Conservation (phyloP, 2,797 vertebrate species). For the Rhinichthys osculus region DNA sequence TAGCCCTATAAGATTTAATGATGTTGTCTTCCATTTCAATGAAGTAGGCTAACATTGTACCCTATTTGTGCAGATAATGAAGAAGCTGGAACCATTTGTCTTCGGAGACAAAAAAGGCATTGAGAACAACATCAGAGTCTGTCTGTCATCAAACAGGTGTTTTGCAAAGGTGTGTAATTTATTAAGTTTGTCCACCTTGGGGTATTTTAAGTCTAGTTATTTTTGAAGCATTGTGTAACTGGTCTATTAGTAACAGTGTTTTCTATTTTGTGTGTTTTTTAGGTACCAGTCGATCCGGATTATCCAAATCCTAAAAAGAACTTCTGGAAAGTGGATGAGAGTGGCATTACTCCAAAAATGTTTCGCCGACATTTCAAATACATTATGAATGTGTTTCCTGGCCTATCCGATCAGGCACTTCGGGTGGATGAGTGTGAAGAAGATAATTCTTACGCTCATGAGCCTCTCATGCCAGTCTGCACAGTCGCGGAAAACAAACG, state of each 20-base stretch:
- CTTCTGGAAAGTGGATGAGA: conserved; percentile 77
- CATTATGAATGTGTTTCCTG: conserved; percentile 55
- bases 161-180: conserved; percentile 74
- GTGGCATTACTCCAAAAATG: conserved; percentile 75
- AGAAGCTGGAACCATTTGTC: conserved; percentile 60
- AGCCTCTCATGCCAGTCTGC: too few species aligned
- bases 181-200: background rate
- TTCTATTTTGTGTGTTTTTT: background rate
- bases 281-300: conserved; percentile 71
- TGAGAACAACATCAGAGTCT: conserved; percentile 76
- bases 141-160: conserved; percentile 74
- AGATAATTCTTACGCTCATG: too few species aligned
- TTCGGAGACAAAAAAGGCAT: conserved; percentile 66
- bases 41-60: background rate
- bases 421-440: too few species aligned
- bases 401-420: too few species aligned
- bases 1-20: too few species aligned
- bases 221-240: background rate
- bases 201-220: background rate
- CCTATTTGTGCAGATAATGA: conserved; percentile 71
- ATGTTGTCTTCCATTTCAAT: background rate
- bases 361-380: conserved; percentile 76
- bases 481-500: conserved; percentile 10
- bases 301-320: conserved; percentile 67
- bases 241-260: background rate